These are phyloP conservation scores for Brachypteracias leptosomus DNA, from an alignment of 2,113 vertebrate genomes.

Conservation along the genomic window DNA sequence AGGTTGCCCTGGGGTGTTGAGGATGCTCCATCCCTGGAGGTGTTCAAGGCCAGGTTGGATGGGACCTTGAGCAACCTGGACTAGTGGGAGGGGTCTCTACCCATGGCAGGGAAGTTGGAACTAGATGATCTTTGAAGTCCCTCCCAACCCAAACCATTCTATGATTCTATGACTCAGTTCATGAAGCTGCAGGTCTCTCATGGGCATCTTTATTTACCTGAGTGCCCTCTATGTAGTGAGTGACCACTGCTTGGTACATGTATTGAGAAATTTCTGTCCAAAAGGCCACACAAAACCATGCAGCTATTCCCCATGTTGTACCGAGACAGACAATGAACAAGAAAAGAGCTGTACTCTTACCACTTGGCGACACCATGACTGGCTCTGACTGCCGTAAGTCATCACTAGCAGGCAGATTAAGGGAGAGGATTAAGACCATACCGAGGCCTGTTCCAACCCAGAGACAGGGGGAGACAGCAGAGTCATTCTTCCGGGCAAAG, in stretches of 20 bases:
- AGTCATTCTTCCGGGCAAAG: conserved; percentile 86
- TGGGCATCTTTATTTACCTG: background rate
- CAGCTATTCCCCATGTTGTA: background rate
- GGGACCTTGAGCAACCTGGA: no score
- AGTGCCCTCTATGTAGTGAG: background rate
- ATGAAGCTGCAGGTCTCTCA: background rate
- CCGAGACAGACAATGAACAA: background rate
- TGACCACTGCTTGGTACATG: background rate
- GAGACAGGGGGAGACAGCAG: conserved; percentile 84
- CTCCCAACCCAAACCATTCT: no score
- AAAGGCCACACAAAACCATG: background rate
- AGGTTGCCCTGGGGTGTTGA: no score
- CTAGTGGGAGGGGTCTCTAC: no score
- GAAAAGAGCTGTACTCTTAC: conserved; percentile 74
- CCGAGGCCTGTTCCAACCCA: conserved; percentile 97
- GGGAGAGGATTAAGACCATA: conserved; percentile 87
- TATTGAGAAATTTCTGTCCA: background rate
- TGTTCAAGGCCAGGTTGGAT: no score
- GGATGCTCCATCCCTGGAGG: no score
- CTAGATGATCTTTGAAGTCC: no score
- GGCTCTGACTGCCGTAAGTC: conserved; percentile 90
- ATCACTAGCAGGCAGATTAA: conserved; percentile 85
- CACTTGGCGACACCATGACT: conserved; percentile 85
- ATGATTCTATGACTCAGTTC: no score
- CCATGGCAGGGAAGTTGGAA: no score